Base-by-base conservation (phyloP, 2,113 vertebrate species). In the Equus quagga region DNA sequence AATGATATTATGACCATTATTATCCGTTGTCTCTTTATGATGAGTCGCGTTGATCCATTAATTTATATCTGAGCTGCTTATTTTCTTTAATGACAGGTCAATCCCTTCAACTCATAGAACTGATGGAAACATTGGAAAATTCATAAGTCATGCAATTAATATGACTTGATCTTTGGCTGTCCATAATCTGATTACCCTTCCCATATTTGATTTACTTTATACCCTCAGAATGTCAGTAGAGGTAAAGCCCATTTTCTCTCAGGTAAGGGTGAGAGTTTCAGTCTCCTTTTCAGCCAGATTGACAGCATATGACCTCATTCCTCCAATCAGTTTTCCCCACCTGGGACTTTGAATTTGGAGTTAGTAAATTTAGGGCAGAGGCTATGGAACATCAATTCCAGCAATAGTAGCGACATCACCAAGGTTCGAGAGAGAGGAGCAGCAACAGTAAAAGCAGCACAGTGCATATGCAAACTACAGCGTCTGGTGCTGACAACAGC, bases 391-490 rank as follows among this genome's bases (percentile, higher is more conserved):
- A 23, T 60, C 18, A 70, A 8, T 56, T 64, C 1, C 0, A 76
- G 13, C 10, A 56, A 14, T 12, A 56, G 8, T 3, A 10, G 8
- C 8, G 8, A 10, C 31, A n/a, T 84, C 24, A 10, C 9, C 7
- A 54, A 54, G 6, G 19, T 15, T n/a, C 31, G 24, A n/a, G 15
- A 28, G 9, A 18, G 2, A 41, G 23, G 10, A 54, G 1, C 4
- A 36, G 33, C 14, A 41, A 7, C 5, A 36, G 11, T 10, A n/a
- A 31, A 76, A 62, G 54, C 60, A 65, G 5, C 8, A 4, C 0
- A 4, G 8, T 18, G 1, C 4, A 4, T 3, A 13, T 4, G 18
- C 2, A 26, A 21, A 44, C 3, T 5, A 5, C 6, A 18, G 26
- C 8, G 17, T 2, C 24, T 67, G 41, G 31, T 46, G 26, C 15